These are phyloP conservation scores for Blastobasis adustella DNA, from an alignment of 2,888 invertebrate genomes.

Conservation along the genomic window DNA sequence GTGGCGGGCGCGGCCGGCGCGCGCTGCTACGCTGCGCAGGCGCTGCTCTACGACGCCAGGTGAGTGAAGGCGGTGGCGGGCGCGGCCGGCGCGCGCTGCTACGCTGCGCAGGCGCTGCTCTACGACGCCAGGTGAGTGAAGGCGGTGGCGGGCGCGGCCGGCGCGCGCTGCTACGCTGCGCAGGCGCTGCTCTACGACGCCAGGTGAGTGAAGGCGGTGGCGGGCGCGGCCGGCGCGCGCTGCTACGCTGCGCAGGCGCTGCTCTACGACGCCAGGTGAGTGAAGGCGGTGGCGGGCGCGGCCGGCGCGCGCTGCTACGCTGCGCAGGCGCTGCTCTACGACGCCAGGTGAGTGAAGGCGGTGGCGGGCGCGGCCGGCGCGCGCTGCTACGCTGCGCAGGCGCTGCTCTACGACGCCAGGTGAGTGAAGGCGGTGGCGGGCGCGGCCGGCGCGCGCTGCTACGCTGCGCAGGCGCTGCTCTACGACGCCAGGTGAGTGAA, in stretches of 20 bases:
- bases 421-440: slow-evolving; percentile 57
- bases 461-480: slow-evolving; percentile 88
- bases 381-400: slow-evolving; percentile 92
- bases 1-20: slow-evolving; percentile 71
- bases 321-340: slow-evolving; percentile 89
- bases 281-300: slow-evolving; percentile 56
- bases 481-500: slow-evolving; percentile 87
- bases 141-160: slow-evolving; percentile 63
- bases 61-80: slow-evolving; percentile 57
- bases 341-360: slow-evolving; percentile 80
- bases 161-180: slow-evolving; percentile 92
- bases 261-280: slow-evolving; percentile 85
- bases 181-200: slow-evolving; percentile 93
- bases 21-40: slow-evolving; percentile 92
- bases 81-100: slow-evolving; percentile 85
- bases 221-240: slow-evolving; percentile 77
- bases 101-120: slow-evolving; percentile 88
- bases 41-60: slow-evolving; percentile 90
- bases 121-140: slow-evolving; percentile 87
- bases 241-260: slow-evolving; percentile 93
- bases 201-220: slow-evolving; percentile 62
- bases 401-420: slow-evolving; percentile 90
- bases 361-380: slow-evolving; percentile 71
- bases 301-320: slow-evolving; percentile 91
- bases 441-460: slow-evolving; percentile 85